phyloP scores from a whole-genome alignment of 2,888 invertebrate genomes.

The Phortica magna region DNA sequence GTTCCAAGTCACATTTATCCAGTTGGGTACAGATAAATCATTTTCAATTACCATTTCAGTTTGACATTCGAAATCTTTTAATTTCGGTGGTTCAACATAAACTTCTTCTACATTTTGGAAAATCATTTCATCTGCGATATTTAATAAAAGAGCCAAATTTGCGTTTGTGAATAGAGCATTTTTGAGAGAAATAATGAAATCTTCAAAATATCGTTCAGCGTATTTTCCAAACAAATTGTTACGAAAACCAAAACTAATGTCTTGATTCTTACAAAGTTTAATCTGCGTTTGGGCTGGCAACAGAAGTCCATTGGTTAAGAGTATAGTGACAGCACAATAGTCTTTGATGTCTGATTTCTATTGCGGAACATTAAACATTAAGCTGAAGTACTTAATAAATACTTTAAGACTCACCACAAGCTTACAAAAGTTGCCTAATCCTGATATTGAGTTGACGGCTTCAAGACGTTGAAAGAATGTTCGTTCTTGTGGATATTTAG shows the following conservation, averaged over 20 bases:
- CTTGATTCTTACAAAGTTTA: slow-evolving; percentile 86
- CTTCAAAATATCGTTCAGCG: slow-evolving; percentile 61
- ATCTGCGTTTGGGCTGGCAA: slow-evolving; percentile 77
- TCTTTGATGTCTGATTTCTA: slow-evolving; percentile 59
- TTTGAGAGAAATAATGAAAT: slow-evolving; percentile 55
- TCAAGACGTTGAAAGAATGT: slow-evolving; percentile 55
- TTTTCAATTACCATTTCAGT: slow-evolving; percentile 82
- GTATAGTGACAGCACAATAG: slow-evolving; percentile 68
- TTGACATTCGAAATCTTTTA: slow-evolving; percentile 80
- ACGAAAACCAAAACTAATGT: slow-evolving; percentile 67
- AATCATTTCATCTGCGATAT: slow-evolving; percentile 60
- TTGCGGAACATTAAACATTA: neutral
- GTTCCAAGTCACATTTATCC: slow-evolving; percentile 87
- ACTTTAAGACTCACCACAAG: slow-evolving; percentile 38
- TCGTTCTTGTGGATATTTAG: slow-evolving; percentile 34
- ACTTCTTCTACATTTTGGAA: slow-evolving; percentile 52
- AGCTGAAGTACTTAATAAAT: neutral
- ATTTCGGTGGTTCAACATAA: slow-evolving; percentile 74
- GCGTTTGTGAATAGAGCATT: slow-evolving; percentile 60
- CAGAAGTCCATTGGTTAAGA: slow-evolving; percentile 68
- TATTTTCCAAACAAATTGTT: slow-evolving; percentile 63
- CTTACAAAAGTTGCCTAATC: slow-evolving; percentile 58
- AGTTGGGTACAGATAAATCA: slow-evolving; percentile 77
- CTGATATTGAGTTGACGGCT: slow-evolving; percentile 40
- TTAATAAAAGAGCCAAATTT: slow-evolving; percentile 67